Conservation (phyloP, 2,888 invertebrate species). For the Tineola bisselliella region DNA sequence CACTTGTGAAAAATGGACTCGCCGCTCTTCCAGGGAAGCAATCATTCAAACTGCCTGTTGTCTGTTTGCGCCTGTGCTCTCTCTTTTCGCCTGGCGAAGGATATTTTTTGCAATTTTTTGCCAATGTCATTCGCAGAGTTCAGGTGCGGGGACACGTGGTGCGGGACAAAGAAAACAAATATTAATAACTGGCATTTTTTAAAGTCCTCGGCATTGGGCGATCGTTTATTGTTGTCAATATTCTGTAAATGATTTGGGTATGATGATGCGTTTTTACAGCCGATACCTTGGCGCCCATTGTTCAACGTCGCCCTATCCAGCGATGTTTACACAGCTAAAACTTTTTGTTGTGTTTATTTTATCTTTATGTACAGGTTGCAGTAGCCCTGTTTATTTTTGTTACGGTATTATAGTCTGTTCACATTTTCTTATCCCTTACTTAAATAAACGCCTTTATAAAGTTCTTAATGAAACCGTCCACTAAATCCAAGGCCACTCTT, state of each 20-base stretch:
- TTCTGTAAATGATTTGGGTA: constrained; percentile 65
- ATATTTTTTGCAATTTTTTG: constrained; percentile 55
- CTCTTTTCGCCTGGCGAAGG: constrained; percentile 54
- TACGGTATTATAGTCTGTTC: not conserved
- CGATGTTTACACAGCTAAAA: constrained; percentile 4
- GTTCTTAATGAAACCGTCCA: too few relatives aligned
- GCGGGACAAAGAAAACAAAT: constrained; percentile 61
- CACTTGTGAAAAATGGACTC: constrained; percentile 69
- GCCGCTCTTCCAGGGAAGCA: constrained; percentile 67
- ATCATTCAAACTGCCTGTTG: constrained; percentile 68
- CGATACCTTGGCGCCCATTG: constrained; percentile 40
- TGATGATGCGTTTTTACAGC: constrained; percentile 53
- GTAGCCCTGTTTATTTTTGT: constrained; percentile 15
- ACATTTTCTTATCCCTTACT: not conserved
- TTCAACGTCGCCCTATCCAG: constrained; percentile 22
- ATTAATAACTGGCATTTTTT: constrained; percentile 67
- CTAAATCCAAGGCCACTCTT: too few relatives aligned
- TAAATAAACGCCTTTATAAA: not conserved
- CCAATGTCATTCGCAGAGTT: constrained; percentile 61
- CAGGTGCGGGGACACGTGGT: constrained; percentile 67
- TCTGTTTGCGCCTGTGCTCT: constrained; percentile 65
- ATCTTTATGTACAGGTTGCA: constrained; percentile 59
- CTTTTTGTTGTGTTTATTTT: constrained; percentile 51
- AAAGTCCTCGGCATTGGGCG: constrained; percentile 45
- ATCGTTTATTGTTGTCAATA: constrained; percentile 64